A percentile compares a stretch with the other conserved stretches of the same genome.
Evolutionary conservation across 2,113 vertebrate genomes (phyloP).

Genomic region (Neotragus pygmaeus): DNA sequence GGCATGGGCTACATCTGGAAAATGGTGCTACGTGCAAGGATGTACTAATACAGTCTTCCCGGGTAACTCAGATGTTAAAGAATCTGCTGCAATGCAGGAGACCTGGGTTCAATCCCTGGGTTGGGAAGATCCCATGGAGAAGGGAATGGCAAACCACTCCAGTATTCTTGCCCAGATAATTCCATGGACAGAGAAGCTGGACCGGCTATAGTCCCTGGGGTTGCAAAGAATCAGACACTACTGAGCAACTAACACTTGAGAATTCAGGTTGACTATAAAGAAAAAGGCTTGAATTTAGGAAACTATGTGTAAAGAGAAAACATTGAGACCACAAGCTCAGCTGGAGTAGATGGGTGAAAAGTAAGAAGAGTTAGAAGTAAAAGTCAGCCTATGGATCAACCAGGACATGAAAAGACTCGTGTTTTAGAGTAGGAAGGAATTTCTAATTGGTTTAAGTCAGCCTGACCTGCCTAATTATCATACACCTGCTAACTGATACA

Average conservation of each 20-base stretch:
- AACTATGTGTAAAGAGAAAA: background rate
- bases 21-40: background rate
- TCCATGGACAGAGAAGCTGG: background rate
- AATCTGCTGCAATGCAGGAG: background rate
- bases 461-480: background rate
- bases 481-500: too few relatives aligned
- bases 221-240: background rate
- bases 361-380: background rate
- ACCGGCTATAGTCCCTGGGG: background rate
- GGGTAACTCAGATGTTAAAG: background rate
- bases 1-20: background rate
- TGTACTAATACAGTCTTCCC: background rate
- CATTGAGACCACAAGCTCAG: background rate
- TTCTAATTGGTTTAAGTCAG: background rate
- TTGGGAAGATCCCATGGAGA: background rate
- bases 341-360: background rate
- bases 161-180: background rate
- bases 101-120: background rate
- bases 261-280: background rate
- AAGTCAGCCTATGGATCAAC: background rate
- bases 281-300: background rate
- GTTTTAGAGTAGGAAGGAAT: background rate
- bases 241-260: background rate
- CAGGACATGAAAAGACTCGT: background rate
- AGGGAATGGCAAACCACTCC: background rate